phyloP scores from a whole-genome alignment of 2,797 vertebrate genomes.

The Myotis pilosus region DNA sequence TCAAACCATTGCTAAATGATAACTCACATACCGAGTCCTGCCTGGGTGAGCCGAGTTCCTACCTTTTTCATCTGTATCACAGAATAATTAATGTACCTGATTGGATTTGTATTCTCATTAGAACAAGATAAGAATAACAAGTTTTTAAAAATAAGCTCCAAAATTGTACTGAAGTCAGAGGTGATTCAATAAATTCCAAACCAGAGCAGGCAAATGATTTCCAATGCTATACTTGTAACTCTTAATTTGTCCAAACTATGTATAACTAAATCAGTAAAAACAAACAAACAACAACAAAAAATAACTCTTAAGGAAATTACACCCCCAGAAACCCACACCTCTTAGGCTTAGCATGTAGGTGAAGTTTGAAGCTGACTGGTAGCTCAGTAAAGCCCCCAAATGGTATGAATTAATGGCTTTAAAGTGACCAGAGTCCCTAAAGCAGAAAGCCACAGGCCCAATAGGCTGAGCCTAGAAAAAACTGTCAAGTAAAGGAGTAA shows the following conservation, averaged over 20 bases:
- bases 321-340: not conserved
- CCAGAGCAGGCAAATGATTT: not conserved
- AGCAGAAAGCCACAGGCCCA: not conserved
- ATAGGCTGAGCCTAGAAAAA: not conserved
- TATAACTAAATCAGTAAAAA: not conserved
- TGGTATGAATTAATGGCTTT: not conserved
- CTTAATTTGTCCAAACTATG: not conserved
- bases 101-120: not conserved
- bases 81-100: not conserved
- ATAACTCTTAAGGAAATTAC: not conserved
- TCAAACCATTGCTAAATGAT: not conserved
- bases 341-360: not conserved
- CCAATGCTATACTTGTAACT: not conserved
- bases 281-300: not conserved
- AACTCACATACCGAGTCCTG: not conserved
- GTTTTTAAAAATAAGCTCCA: conserved; percentile 10
- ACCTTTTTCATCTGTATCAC: not conserved
- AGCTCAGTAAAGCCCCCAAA: not conserved
- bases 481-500: not conserved
- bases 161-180: not conserved
- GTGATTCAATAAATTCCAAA: conserved; percentile 2
- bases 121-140: not conserved
- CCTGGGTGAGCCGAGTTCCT: not conserved
- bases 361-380: not conserved
- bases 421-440: not conserved